Evolutionary conservation across 2,888 invertebrate genomes (phyloP), one percentile per base, ranked within the genome.

Genomic region (Scaptomyza parva): DNA sequence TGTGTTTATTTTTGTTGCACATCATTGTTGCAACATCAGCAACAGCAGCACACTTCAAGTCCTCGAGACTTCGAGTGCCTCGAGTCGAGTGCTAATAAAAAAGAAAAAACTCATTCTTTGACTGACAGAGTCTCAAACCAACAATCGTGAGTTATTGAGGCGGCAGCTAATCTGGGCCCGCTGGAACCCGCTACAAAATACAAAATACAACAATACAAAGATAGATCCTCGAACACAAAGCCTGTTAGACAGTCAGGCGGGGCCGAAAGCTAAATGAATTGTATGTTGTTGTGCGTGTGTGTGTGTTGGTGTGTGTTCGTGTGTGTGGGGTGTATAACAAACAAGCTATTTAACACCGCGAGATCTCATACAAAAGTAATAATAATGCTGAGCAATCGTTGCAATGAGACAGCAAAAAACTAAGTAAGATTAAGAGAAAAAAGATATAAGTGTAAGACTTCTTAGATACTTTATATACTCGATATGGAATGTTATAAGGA

Each of bases 1-100:
- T 70, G 14, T 14, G 14, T 37, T 55, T 33, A 48, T 33, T 66
- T 66, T 86, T 80, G 80, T 86, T 76, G 68, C 84, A 69, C 77
- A 87, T 89, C 89, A 89, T 88, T 79, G 78, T 81, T 88, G 89
- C 87, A 89, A 82, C 84, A 84, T 82, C 76, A 82, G 69, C 70
- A 26, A 28, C 37, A n/a, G 26, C 58, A 17, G 71, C 58, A 67
- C 83, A 71, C 71, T 73, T 83, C 68, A 70, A 64, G 59, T 70
- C 51, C 55, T 59, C 76, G 64, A n/a, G n/a, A n/a, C n/a, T 76
- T 72, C 76, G 72, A 37, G 37, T 37, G 37, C 37, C 37, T 17
- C 58, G n/a, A n/a, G 54, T 86, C 80, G 78, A 86, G 86, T 84
- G 85, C 88, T 81, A 88, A 86, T 86, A 84, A 84, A 84, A 76